Conservation (phyloP, 2,888 invertebrate genomes). For the Trachelus troglodyta region DNA sequence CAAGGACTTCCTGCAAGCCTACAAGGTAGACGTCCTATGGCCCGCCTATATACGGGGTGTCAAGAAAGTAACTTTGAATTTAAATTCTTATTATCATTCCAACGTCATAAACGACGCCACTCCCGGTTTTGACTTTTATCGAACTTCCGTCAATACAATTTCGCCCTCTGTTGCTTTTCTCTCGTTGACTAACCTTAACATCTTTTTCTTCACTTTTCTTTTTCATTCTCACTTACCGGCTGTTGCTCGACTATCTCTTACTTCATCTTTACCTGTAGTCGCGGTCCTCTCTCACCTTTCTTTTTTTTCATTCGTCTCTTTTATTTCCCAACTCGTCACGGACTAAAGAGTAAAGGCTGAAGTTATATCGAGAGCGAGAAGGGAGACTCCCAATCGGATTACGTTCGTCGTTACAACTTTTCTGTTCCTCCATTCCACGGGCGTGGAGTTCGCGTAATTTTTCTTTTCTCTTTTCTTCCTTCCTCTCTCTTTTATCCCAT, state of each 20-base stretch:
- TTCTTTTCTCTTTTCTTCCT: constrained; percentile 10
- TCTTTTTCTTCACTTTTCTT: background rate
- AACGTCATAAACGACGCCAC: background rate
- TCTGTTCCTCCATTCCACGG: constrained; percentile 16
- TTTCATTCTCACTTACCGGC: background rate
- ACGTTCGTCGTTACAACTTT: constrained; percentile 37
- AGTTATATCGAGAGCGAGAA: constrained; percentile 19
- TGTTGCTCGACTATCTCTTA: constrained; percentile 22
- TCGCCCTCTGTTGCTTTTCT: background rate
- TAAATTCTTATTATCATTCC: background rate
- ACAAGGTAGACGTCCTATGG: background rate
- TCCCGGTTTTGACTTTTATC: background rate
- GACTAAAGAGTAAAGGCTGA: constrained; percentile 1
- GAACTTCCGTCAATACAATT: background rate
- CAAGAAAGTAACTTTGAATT: background rate
- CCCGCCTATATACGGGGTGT: background rate
- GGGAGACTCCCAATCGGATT: constrained; percentile 36
- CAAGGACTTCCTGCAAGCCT: constrained; percentile 53
- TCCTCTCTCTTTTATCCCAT: constrained; percentile 39
- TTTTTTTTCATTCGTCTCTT: background rate
- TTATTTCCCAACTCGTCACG: background rate
- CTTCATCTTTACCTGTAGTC: constrained; percentile 14
- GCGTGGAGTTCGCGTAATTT: constrained; percentile 15
- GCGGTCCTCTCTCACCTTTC: constrained; percentile 4
- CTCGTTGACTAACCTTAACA: background rate